Evolutionary conservation across 2,113 vertebrate genomes (phyloP), one percentile per base, ranked within the genome.

Genomic region (Chascanopsetta lugubris): DNA sequence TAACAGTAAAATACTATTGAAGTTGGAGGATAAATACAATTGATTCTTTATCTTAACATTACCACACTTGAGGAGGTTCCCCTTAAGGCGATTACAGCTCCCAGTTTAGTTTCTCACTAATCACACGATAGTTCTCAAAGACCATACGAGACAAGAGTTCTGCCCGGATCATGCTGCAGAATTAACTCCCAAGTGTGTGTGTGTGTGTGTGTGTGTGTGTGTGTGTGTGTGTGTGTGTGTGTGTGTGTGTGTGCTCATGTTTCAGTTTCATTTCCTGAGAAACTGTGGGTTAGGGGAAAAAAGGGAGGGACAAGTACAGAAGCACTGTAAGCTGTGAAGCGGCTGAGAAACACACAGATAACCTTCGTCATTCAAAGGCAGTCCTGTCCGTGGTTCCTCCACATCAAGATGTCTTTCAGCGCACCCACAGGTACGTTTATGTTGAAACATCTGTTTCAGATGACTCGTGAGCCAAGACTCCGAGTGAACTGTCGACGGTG

Each of bases 371-470:
- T 24, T 43, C 8, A 11, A 7, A 42, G 3, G 11, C 5, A 42
- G 36, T 1, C 36, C 36, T 36, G 6, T 27, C 2, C 12, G 3
- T 1, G 6, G 9, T 34, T 32, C 32, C 0, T 45, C 1, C 17
- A 25, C 8, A 17, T 17, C 18, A 68, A n/a, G 1, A 85, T 82
- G 83, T 9, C 1, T 22, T 61, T 46, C 6, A 50, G 2, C 12
- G 36, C 0, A 0, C 1, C 3, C 0, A n/a, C 69, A 54, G 73
- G 76, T 74, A 13, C 38, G 11, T 55, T 63, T 58, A 18, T 30
- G 1, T 51, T 6, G 11, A 13, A 4, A 0, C 13, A 36, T 20
- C 5, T 26, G 21, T 6, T 17, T 57, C 6, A 56, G 9, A n/a
- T n/a, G 12, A 5, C 32, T 12, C 13, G 11, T 34, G 32, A 13